Base-by-base conservation (phyloP, 2,888 invertebrate species). In the Spodoptera exigua region DNA sequence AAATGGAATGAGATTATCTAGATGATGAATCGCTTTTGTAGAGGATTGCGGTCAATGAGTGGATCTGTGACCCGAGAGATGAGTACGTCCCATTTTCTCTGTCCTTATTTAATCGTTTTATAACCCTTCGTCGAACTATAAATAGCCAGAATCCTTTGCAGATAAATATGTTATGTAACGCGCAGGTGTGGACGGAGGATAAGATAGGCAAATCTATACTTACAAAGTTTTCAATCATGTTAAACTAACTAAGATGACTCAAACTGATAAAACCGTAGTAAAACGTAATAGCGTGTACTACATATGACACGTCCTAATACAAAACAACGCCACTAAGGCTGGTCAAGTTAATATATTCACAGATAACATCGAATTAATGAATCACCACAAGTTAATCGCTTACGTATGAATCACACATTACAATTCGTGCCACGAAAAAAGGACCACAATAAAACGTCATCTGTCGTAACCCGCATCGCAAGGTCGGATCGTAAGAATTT, bases 381-480 rank as follows among this genome's bases (percentile, higher is more conserved):
- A 70, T 89, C 91, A 90, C 62, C 61, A 69, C 54, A 58, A 66
- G 61, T 79, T 80, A 82, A 82, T 86, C 84, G 80, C 61, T 81
- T 79, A 80, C 81, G 78, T 76, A 74, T 90, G 89, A 90, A 83
- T 90, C 90, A 90, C 72, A 46, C 75, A 72, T 89, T 86, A 86
- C 81, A 72, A 88, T 89, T 85, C 88, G 74, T 71, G 78, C 78
- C 89, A 86, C 85, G 86, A 79, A 57, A 80, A 81, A 84, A 80
- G 84, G 83, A 81, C 81, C 78, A 79, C 78, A 80, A 70, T 74
- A 69, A 80, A 77, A 61, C 63, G 69, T 65, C 76, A 75, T 77
- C 78, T 75, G 79, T 75, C 70, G 72, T 55, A 71, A 71, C 58
- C n/a, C 34, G 27, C 60, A 27, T 9, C 9, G 59, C 83, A 83